Percentiles rank a stretch among this genome's conserved stretches.
phyloP scores from a whole-genome alignment of 2,113 vertebrate species.

The Lycaon pictus region DNA sequence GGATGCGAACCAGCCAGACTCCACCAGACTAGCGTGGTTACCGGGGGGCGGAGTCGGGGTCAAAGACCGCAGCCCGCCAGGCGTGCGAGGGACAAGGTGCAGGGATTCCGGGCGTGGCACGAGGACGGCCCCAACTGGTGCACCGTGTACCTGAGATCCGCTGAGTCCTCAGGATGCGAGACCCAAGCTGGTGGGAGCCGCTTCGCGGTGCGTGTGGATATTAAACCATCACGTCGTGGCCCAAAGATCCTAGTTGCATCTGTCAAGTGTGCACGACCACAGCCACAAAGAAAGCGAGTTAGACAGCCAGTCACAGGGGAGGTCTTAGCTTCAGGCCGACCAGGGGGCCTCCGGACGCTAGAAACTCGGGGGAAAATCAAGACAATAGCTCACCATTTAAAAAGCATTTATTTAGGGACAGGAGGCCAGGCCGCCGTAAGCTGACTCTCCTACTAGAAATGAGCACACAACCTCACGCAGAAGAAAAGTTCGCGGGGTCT shows the following conservation, averaged over 20 bases:
- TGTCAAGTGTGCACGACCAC: not conserved
- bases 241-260: not conserved
- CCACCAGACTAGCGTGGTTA: too few relatives aligned
- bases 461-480: not conserved
- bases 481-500: not conserved
- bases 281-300: not conserved
- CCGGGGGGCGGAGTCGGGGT: not conserved
- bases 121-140: too few relatives aligned
- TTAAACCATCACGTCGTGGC: not conserved
- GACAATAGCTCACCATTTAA: not conserved
- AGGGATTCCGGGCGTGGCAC: not conserved
- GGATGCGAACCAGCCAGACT: not conserved
- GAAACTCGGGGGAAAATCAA: not conserved
- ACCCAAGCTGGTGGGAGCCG: not conserved
- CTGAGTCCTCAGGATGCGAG: too few relatives aligned
- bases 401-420: constrained; percentile 33
- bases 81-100: too few relatives aligned
- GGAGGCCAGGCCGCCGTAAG: not conserved
- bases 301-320: rapidly evolving
- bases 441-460: not conserved
- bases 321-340: not conserved
- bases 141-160: too few relatives aligned
- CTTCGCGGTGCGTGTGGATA: not conserved
- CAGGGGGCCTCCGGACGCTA: not conserved
- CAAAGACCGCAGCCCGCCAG: not conserved